A percentile compares a stretch with the other conserved stretches of the same genome.
Conservation (phyloP, 2,797 vertebrate species). For the Harpagifer antarcticus region DNA sequence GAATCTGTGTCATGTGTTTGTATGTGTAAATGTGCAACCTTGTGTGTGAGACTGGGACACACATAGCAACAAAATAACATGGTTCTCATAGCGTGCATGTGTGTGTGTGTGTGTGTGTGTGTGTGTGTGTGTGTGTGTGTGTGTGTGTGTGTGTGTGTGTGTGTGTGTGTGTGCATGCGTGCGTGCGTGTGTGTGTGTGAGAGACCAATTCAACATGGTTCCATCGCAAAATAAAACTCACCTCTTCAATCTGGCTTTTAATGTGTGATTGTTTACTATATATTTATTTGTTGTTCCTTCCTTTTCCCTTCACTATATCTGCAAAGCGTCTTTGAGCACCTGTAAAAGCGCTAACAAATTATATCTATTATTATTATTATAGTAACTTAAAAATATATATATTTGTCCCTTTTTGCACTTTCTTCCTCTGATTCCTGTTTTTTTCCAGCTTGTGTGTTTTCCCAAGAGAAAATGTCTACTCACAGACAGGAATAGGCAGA, state of each 20-base stretch:
- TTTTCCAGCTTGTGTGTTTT: not conserved
- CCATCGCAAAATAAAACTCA: no score
- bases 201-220: constrained; percentile 3
- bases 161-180: not conserved
- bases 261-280: no score
- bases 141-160: not conserved
- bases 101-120: not conserved
- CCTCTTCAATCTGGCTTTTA: no score
- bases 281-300: no score
- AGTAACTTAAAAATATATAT: constrained; percentile 18
- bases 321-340: no score
- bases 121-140: not conserved
- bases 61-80: constrained; percentile 38
- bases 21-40: constrained; percentile 36
- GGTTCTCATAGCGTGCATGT: constrained; percentile 31
- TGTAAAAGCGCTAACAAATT: no score
- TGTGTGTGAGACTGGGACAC: constrained; percentile 35
- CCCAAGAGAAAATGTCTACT: not conserved
- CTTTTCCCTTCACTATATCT: no score
- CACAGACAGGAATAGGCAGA: not conserved
- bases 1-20: constrained; percentile 59
- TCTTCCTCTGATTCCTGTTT: not conserved
- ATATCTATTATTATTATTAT: no score
- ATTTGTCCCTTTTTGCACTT: not conserved
- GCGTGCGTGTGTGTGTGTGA: not conserved